Conservation (phyloP, 2,888 invertebrate genomes). For the Drosophila tanythrix region DNA sequence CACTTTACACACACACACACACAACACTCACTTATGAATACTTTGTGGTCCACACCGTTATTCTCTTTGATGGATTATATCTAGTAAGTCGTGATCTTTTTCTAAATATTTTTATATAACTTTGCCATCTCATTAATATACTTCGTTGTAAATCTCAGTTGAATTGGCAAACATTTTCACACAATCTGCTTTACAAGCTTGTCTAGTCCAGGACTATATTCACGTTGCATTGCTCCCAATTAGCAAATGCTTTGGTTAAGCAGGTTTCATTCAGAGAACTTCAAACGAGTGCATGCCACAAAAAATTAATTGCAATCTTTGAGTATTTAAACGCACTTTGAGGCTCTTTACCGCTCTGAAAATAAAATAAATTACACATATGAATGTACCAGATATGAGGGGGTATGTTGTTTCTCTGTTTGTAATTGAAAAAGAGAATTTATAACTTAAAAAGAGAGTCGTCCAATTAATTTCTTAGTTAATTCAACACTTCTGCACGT, state of each 20-base stretch:
- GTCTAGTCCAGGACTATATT: neutral
- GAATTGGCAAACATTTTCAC: slow-evolving; percentile 7
- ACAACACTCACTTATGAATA: neutral
- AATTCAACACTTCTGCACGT: neutral
- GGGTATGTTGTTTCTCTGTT: neutral
- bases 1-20: slow-evolving; percentile 1
- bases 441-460: neutral
- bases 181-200: neutral
- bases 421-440: neutral
- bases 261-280: neutral
- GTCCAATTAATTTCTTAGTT: neutral
- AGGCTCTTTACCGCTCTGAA: neutral
- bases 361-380: neutral
- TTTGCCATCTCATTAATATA: slow-evolving; percentile 2
- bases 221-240: neutral
- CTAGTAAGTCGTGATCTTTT: neutral
- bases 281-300: neutral
- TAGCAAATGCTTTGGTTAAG: neutral
- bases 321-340: neutral
- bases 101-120: neutral
- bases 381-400: neutral
- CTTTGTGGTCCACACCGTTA: neutral
- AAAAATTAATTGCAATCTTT: neutral
- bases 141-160: neutral
- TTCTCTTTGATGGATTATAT: slow-evolving; percentile 23